Evolutionary conservation across 2,888 invertebrate genomes (phyloP).

Genomic region (Zaprionus bogoriensis): DNA sequence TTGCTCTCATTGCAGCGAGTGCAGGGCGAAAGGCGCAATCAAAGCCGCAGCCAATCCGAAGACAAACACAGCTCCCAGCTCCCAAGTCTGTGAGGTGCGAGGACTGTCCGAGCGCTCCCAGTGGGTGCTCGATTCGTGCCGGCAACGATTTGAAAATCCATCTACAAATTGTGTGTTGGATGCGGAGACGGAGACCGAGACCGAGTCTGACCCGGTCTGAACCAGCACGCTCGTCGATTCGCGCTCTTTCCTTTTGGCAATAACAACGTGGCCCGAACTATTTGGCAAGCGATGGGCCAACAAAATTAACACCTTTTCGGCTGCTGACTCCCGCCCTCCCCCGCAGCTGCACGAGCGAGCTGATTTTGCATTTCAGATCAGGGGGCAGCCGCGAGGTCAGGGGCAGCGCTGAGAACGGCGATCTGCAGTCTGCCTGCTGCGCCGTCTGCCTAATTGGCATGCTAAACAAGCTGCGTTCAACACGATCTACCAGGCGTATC

Average conservation of each 20-base stretch:
- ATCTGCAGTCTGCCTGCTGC: conserved; percentile 47
- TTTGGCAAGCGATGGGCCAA: conserved; percentile 75
- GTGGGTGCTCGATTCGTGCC: conserved; percentile 71
- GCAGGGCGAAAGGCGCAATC: conserved; percentile 12
- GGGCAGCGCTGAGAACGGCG: conserved; percentile 16
- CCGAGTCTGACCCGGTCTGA: conserved; percentile 79
- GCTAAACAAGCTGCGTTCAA: conserved; percentile 78
- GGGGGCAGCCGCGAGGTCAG: not conserved
- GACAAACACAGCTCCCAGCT: conserved; percentile 22
- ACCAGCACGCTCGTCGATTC: conserved; percentile 82
- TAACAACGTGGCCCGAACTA: conserved; percentile 82
- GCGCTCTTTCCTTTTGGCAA: conserved; percentile 60
- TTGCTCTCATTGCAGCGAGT: not conserved
- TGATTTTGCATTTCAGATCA: conserved; percentile 80
- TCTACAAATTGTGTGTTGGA: conserved; percentile 71
- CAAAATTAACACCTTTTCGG: conserved; percentile 83
- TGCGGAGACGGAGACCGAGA: not conserved
- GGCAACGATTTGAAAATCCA: conserved; percentile 64
- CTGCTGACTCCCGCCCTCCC: conserved; percentile 57
- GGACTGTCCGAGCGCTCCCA: conserved; percentile 18
- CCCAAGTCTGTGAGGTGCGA: not conserved
- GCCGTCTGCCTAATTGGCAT: conserved; percentile 78
- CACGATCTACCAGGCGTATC: conserved; percentile 74
- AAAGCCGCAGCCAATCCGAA: not conserved
- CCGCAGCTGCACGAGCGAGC: conserved; percentile 69